phyloP scores from a whole-genome alignment of 2,797 vertebrate genomes.

The Sebastes taczanowskii region DNA sequence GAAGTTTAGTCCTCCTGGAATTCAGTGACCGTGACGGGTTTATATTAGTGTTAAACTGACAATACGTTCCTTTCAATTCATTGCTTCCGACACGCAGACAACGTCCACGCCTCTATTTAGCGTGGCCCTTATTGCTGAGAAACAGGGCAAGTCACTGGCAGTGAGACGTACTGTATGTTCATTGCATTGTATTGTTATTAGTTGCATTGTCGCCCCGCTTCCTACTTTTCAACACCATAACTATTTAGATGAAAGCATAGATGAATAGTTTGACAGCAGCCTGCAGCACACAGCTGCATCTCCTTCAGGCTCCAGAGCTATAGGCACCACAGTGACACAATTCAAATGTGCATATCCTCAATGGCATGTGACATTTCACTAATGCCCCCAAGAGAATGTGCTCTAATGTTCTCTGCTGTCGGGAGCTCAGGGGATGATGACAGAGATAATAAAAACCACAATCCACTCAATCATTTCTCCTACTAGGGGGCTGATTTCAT shows the following conservation, averaged over 20 bases:
- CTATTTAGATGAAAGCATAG: background rate
- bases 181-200: background rate
- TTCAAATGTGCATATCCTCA: constrained; percentile 3
- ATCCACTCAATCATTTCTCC: constrained; percentile 8
- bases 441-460: background rate
- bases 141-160: background rate
- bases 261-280: background rate
- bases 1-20: background rate
- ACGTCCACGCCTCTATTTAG: background rate
- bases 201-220: background rate
- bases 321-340: background rate
- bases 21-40: background rate
- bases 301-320: background rate
- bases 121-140: background rate
- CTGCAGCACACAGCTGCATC: background rate
- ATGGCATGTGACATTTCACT: constrained; percentile 11
- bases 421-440: constrained; percentile 13
- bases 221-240: background rate
- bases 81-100: background rate
- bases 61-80: background rate
- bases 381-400: background rate
- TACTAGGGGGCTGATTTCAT: background rate
- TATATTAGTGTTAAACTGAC: background rate
- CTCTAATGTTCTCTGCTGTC: constrained; percentile 15
- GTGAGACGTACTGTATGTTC: background rate